Conservation (phyloP, 2,888 invertebrate species). For the Epinotia demarniana region DNA sequence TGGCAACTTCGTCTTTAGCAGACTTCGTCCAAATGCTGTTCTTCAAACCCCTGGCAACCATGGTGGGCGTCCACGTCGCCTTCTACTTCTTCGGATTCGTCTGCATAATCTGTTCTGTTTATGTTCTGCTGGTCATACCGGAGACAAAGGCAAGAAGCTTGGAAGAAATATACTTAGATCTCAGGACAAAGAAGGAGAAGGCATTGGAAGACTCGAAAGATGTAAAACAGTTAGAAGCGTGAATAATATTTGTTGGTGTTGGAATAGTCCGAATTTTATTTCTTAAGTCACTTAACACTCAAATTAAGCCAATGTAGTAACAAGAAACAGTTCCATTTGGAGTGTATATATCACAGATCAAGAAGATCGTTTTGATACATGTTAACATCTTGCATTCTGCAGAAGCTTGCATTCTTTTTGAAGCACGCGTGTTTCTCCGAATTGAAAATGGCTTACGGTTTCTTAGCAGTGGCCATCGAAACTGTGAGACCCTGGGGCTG, state of each 20-base stretch:
- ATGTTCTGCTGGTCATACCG: slow-evolving; percentile 63
- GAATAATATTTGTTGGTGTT: slow-evolving; percentile 12
- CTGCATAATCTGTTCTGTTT: slow-evolving; percentile 61
- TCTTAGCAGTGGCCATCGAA: too few species aligned
- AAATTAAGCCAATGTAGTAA: too few species aligned
- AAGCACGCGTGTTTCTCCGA: too few species aligned
- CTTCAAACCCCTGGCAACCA: slow-evolving; percentile 67
- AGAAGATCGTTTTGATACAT: too few species aligned
- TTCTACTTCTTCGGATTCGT: slow-evolving; percentile 69
- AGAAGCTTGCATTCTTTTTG: too few species aligned
- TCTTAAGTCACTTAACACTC: not conserved
- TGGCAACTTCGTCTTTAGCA: slow-evolving; percentile 62
- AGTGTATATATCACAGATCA: too few species aligned
- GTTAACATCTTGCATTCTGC: too few species aligned
- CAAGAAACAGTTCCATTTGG: too few species aligned
- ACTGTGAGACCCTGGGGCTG: too few species aligned
- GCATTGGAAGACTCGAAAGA: slow-evolving; percentile 42
- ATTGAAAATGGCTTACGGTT: too few species aligned
- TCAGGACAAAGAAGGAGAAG: slow-evolving; percentile 68
- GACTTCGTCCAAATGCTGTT: slow-evolving; percentile 69
- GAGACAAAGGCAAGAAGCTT: slow-evolving; percentile 66
- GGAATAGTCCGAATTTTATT: not conserved
- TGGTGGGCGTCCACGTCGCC: slow-evolving; percentile 63
- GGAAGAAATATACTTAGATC: slow-evolving; percentile 66
- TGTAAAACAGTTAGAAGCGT: slow-evolving; percentile 24